Percentiles rank a stretch among this genome's conserved stretches.
These are phyloP conservation scores for Hassar affinis DNA, from an alignment of 2,113 vertebrate genomes.

Conservation along the genomic window DNA sequence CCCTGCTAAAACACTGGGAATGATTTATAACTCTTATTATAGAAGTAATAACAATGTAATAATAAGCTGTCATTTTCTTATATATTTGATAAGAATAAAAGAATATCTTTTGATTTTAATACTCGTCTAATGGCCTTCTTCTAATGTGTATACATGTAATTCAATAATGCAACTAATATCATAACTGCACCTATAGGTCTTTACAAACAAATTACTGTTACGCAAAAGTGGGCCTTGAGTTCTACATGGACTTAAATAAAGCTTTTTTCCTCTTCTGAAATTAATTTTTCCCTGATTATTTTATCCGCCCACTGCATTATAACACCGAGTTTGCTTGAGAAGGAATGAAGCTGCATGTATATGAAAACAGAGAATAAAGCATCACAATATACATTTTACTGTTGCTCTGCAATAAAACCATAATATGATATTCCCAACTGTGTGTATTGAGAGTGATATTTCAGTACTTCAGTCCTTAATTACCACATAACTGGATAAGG, in stretches of 20 bases:
- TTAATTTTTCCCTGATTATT: slow-evolving; percentile 3
- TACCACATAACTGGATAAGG: neutral
- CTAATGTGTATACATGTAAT: neutral
- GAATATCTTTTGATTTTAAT: neutral
- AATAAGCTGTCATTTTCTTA: neutral
- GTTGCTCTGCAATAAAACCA: slow-evolving; percentile 11
- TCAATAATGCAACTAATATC: neutral
- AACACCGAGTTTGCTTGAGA: neutral
- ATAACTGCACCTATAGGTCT: neutral
- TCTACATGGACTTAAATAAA: slow-evolving; percentile 4
- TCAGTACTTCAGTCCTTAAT: slow-evolving; percentile 11
- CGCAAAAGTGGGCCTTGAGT: neutral
- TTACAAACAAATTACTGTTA: neutral
- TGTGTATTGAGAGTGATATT: neutral
- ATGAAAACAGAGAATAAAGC: neutral
- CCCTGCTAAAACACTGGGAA: neutral
- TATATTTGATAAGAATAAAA: neutral
- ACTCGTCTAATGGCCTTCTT: neutral
- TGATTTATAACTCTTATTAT: neutral
- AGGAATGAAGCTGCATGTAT: neutral
- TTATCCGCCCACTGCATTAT: neutral
- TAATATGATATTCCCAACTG: neutral
- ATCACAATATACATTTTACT: neutral
- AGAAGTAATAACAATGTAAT: neutral
- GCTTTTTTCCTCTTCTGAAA: slow-evolving; percentile 5